These are phyloP conservation scores for Cyclophora albipunctata DNA, from an alignment of 2,888 invertebrate species.

Conservation along the genomic window DNA sequence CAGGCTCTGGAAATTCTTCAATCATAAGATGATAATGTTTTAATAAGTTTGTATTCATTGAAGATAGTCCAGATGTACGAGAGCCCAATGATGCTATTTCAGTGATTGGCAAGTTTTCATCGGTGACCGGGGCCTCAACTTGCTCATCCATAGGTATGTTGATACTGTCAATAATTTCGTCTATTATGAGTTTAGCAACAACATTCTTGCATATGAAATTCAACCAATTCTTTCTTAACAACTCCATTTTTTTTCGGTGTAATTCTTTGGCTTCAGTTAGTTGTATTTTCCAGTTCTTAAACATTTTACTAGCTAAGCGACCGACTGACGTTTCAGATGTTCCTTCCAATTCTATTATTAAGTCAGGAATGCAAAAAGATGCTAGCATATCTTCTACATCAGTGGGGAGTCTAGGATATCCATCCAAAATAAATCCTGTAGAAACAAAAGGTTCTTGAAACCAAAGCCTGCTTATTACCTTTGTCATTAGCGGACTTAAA, in stretches of 20 bases:
- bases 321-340: constrained; percentile 39
- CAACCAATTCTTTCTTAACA: constrained; percentile 40
- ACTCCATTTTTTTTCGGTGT: constrained; percentile 31
- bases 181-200: constrained; percentile 41
- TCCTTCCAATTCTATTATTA: constrained; percentile 68
- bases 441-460: constrained; percentile 61
- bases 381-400: constrained; percentile 72
- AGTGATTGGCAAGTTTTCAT: constrained; percentile 17
- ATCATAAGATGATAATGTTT: constrained; percentile 49
- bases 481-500: constrained; percentile 52
- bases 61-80: constrained; percentile 44
- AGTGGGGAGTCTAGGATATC: constrained; percentile 73
- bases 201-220: constrained; percentile 41
- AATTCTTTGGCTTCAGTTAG: constrained; percentile 44
- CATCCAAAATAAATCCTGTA: constrained; percentile 76
- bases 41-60: constrained; percentile 50
- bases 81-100: constrained; percentile 67
- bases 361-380: constrained; percentile 73
- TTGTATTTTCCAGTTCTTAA: constrained; percentile 56
- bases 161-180: constrained; percentile 41
- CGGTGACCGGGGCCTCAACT: not conserved
- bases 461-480: constrained; percentile 67
- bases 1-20: constrained; percentile 64
- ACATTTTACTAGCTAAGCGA: constrained; percentile 43
- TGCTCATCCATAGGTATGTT: no score